Base-by-base conservation (phyloP, 2,113 vertebrate genomes). In the Pseudorhombus dupliciocellatus region DNA sequence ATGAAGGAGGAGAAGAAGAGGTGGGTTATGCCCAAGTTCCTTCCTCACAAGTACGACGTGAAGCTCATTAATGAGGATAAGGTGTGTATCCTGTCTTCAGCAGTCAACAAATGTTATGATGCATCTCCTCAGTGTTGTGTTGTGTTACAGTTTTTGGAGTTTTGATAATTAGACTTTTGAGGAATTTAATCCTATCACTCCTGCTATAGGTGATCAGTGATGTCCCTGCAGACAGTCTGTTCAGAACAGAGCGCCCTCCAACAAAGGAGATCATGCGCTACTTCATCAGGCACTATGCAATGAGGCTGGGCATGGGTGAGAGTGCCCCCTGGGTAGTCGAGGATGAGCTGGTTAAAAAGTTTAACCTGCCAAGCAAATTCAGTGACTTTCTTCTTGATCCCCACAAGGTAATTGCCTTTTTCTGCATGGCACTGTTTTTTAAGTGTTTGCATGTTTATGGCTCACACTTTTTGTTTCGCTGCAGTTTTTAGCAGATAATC, bases 221-320 rank as follows among this genome's bases (percentile, higher is more conserved):
- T 0, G 98, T 99, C 34, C 98, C 98, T 28, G 93, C 85, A 28
- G 96, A 98, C 64, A 97, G 95, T 81, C 94, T 99, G 40, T 93
- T 91, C 66, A 94, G 98, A 46, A 95, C 97, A 0, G 98, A 99
- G 68, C 94, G 98, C 0, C 98, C 98, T 55, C 98, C 98, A 34
- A 99, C 97, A 89, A 99, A 99, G 85, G 98, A 99, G 91, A 99
- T 99, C 68, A 93, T 99, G 87, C 95, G 98, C 18, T 99, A 99
- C 79, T 99, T 97, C 84, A 99, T 99, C 89, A 93, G 97, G 22
- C 98, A 99, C 71, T 94, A 96, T 0, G 95, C 97, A 0, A 89
- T 98, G 18, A 94, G 97, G 44, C 89, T 97, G 1, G 97, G 97
- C 44, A 95, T 91, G 0, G 96, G 95, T 40, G 97, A 98, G 89